Evolutionary conservation across 2,113 vertebrate genomes (phyloP), one percentile per base, ranked within the genome.

Genomic region (Brachypodius melanocephalos): DNA sequence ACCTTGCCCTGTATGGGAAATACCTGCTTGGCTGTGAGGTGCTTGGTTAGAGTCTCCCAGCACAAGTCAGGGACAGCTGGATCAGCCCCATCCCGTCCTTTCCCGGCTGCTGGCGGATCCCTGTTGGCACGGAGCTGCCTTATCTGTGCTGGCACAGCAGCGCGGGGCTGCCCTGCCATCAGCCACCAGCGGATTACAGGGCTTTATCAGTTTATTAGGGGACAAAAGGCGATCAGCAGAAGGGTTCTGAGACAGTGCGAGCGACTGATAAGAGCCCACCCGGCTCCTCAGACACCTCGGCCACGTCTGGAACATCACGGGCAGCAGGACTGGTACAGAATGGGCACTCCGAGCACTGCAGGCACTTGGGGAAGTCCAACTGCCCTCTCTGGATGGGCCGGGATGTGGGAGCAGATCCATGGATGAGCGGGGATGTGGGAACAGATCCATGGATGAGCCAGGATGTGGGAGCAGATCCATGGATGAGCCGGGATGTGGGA

Each of bases 171-270:
- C 85, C 84, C 93, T 49, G 55, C 85, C 91, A 76, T 57, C 96
- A 63, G 78, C 72, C 19, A 61, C 68, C 66, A 4, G 38, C 28
- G 66, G 95, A 96, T 97, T 95, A 91, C 86, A 57, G 87, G 18
- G 14, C 8, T 66, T 97, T 96, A 96, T 89, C 97, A 28, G 66
- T 89, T 93, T 90, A 85, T 96, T 85, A 87, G 73, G 85, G 89
- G 78, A 96, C 95, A 93, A 87, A 94, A 96, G 95, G 94, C 79
- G 80, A 85, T 95, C 87, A 32, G 94, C 93, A 97, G 87, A 90
- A 96, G 79, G 89, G 81, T 40, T 97, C 89, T 58, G 95, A 97
- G 94, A 89, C 93, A 62, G 88, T 87, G 92, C 11, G 8, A 77
- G 55, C 6, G 1, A 72, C 89, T 93, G 97, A 96, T 97, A 97